Conservation (phyloP, 2,113 vertebrate species). For the Ictalurus punctatus region DNA sequence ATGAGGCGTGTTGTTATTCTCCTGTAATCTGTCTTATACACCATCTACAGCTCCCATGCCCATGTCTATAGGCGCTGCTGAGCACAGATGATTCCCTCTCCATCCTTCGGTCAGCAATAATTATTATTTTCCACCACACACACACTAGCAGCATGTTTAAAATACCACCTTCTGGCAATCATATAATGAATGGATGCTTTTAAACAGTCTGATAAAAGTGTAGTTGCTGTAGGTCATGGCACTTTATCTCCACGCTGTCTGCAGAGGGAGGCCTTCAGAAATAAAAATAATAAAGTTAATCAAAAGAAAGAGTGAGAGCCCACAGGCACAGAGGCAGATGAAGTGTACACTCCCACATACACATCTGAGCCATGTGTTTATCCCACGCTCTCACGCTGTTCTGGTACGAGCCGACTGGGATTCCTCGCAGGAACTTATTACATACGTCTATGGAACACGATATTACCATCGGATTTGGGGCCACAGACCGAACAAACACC, state of each 20-base stretch:
- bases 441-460: neutral
- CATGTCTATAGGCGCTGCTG: neutral
- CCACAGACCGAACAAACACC: neutral
- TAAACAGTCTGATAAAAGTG: neutral
- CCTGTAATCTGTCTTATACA: neutral
- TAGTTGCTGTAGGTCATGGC: neutral
- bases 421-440: neutral
- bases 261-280: neutral
- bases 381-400: neutral
- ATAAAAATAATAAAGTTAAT: neutral
- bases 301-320: neutral
- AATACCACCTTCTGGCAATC: neutral
- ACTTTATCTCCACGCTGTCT: neutral
- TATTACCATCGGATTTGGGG: neutral
- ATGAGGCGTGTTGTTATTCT: neutral
- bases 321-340: neutral
- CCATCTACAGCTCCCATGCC: neutral
- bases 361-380: neutral
- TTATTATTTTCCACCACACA: neutral
- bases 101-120: neutral
- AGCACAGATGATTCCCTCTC: neutral
- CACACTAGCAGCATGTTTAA: neutral
- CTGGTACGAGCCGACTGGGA: neutral
- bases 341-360: neutral
- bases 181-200: neutral